Base-by-base conservation (phyloP, 2,113 vertebrate genomes). In the Isichthys henryi region DNA sequence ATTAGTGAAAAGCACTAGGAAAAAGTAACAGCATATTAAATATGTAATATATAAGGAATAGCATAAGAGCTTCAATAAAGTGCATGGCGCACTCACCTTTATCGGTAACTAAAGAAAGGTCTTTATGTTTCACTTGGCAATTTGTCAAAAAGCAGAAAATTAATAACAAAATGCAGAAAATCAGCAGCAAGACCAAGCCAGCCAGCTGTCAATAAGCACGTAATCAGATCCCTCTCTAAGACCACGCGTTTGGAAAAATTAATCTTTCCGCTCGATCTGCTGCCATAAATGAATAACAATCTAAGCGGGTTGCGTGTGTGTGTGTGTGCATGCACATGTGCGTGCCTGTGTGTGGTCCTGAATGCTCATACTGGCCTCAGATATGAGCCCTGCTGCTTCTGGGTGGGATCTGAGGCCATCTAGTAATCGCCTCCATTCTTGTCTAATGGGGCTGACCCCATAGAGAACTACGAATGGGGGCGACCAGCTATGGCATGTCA, bases 281-380 rank as follows among this genome's bases (percentile, higher is more conserved):
- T 92, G 91, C 56, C 91, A 93, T 87, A 85, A 31, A 89, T 93
- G 90, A 92, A 90, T 89, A 92, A 93, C 91, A 91, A 80, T 86
- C 53, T 91, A 88, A 82, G 87, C 62, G 58, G 86, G 88, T 80
- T 88, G 87, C 58, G 50, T 10, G 48, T 1, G 46, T 46, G 11
- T 77, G 46, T 43, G 27, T 45, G 49, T 48, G 48, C 3, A 23
- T n/a, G 39, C 7, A 35, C 11, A 11, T 1, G 58, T 86, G 39
- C 46, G 0, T 89, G 21, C 62, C 10, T 87, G 86, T 86, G 74
- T 70, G 53, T 74, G 87, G 89, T 45, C 89, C 70, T 31, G 56
- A 86, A 87, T 82, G 49, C 48, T 88, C 86, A 53, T 88, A 82
- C 46, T 10, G 15, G 35, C 70, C 89, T 53, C 23, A 1, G 77